Evolutionary conservation across 1,140 invertebrate genomes (phyloP).

Genomic region (Drosophila arizonae): DNA sequence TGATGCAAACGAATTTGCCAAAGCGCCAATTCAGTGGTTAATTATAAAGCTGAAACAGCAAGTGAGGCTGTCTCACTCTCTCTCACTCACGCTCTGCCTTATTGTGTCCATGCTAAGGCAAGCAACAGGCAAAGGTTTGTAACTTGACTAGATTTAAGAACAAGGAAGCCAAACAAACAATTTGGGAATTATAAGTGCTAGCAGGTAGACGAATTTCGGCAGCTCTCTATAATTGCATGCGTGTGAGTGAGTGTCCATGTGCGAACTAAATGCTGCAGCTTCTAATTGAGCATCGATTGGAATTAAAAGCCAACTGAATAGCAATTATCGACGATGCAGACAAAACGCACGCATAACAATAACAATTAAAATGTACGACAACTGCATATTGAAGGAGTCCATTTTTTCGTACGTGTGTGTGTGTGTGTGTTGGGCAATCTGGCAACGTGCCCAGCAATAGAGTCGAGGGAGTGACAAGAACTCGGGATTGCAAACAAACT

Average conservation of each 20-base stretch:
- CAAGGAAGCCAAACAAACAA: neutral
- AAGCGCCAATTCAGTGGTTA: too few relatives aligned
- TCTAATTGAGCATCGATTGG: conserved; percentile 36
- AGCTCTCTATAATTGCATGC: neutral
- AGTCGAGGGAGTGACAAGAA: conserved; percentile 4
- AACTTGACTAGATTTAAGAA: neutral
- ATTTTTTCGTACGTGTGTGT: neutral
- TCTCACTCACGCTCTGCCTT: too few relatives aligned
- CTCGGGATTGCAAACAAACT: conserved; percentile 36
- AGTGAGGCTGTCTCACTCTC: too few relatives aligned
- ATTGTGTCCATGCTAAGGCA: neutral
- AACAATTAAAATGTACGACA: conserved; percentile 80
- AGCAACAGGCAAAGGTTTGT: neutral
- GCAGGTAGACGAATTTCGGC: neutral
- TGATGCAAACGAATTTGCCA: too few relatives aligned
- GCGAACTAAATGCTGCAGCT: conserved; percentile 13
- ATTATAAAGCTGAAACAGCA: too few relatives aligned
- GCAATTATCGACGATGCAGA: conserved; percentile 56
- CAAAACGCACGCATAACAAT: conserved; percentile 64
- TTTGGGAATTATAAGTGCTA: conserved; percentile 20
- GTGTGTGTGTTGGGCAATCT: conserved; percentile 41
- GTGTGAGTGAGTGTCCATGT: neutral
- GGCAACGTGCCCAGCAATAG: conserved; percentile 25
- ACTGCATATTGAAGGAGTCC: conserved; percentile 78
- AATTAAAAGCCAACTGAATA: conserved; percentile 55